Evolutionary conservation across 2,888 invertebrate genomes (phyloP).

Genomic region (Tillus elongatus): DNA sequence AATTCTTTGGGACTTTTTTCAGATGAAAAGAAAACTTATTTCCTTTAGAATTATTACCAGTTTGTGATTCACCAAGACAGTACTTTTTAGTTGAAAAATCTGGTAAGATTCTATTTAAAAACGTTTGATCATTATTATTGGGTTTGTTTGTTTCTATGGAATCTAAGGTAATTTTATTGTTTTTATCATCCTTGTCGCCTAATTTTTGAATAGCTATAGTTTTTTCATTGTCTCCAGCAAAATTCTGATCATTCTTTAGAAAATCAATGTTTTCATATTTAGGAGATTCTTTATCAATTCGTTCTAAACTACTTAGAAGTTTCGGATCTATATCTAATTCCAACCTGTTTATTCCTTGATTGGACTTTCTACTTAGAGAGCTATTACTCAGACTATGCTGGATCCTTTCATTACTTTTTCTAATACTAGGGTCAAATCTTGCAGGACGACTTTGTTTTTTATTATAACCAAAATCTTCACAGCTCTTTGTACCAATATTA

Average conservation of each 20-base stretch:
- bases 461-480: constrained; percentile 23
- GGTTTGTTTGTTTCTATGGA: not conserved
- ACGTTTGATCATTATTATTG: constrained; percentile 7
- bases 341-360: not conserved
- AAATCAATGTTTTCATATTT: constrained; percentile 38
- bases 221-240: constrained; percentile 24
- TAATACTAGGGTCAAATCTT: not conserved
- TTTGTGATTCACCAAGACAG: constrained; percentile 6
- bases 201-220: constrained; percentile 25
- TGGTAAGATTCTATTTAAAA: not conserved
- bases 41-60: constrained; percentile 26
- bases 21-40: constrained; percentile 28
- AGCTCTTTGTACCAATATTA: constrained; percentile 26
- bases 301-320: too few species aligned
- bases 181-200: constrained; percentile 13
- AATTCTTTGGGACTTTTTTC: constrained; percentile 38
- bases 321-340: not conserved
- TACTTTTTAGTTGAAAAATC: constrained; percentile 4
- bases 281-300: constrained; percentile 24
- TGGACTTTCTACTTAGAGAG: not conserved
- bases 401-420: too few species aligned
- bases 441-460: not conserved
- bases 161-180: constrained; percentile 7
- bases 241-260: constrained; percentile 34
- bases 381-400: not conserved